Conservation (phyloP, 2,797 vertebrate species). For the Eremophila alpestris region DNA sequence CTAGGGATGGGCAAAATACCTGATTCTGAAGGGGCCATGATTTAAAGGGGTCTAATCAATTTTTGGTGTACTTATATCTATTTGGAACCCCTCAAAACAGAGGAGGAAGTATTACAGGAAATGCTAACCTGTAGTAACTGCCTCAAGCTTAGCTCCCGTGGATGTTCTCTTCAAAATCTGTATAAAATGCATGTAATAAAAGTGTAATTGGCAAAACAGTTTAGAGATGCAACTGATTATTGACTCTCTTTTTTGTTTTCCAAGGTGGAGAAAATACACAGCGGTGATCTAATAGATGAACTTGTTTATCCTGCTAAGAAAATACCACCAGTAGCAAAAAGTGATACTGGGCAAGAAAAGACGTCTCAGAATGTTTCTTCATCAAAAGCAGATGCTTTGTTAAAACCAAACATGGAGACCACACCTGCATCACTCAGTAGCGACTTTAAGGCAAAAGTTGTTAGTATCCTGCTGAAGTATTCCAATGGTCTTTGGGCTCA, state of each 20-base stretch:
- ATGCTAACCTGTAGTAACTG: background rate
- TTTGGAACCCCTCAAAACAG: background rate
- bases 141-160: background rate
- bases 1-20: background rate
- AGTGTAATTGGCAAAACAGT: background rate
- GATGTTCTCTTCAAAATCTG: background rate
- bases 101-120: background rate
- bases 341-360: conserved; percentile 53
- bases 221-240: background rate
- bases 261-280: conserved; percentile 75
- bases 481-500: conserved; percentile 89
- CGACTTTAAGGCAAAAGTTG: conserved; percentile 81
- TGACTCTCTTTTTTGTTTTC: conserved; percentile 40
- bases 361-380: conserved; percentile 19
- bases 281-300: conserved; percentile 70
- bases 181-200: background rate
- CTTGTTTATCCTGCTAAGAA: conserved; percentile 85
- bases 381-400: conserved; percentile 15
- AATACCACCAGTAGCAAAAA: conserved; percentile 34
- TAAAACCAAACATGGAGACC: background rate
- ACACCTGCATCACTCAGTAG: conserved; percentile 30
- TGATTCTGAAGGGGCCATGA: background rate
- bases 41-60: background rate
- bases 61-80: background rate
- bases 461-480: conserved; percentile 86